Percentiles rank a stretch among this genome's conserved stretches.
Conservation (phyloP, 2,797 vertebrate genomes). For the Bovichtus diacanthus region DNA sequence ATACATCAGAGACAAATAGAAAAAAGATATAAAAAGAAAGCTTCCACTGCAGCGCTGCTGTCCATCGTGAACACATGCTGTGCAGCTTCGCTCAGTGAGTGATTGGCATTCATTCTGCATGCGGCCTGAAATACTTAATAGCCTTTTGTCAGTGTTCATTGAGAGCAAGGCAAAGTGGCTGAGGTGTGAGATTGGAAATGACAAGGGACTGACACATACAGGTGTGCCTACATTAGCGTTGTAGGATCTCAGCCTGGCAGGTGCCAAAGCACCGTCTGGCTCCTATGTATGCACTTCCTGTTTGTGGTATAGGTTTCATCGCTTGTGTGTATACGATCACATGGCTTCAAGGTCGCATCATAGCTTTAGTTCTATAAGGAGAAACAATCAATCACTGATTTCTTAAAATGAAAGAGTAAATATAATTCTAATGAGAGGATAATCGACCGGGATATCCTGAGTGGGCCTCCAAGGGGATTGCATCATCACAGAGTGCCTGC, state of each 20-base stretch:
- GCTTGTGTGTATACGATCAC: background rate
- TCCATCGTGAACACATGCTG: constrained; percentile 12
- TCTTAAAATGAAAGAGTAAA: constrained; percentile 52
- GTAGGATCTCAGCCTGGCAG: background rate
- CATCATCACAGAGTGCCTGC: constrained; percentile 75
- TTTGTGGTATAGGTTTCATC: background rate
- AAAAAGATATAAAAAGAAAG: constrained; percentile 1
- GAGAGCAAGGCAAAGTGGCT: background rate
- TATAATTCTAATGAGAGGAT: constrained; percentile 60
- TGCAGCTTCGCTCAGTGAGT: constrained; percentile 12
- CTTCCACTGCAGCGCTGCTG: constrained; percentile 5
- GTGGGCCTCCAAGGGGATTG: constrained; percentile 73
- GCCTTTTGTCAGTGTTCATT: constrained; percentile 21
- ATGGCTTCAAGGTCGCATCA: constrained; percentile 15
- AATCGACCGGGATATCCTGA: constrained; percentile 72
- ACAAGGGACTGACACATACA: constrained; percentile 6
- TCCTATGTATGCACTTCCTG: background rate
- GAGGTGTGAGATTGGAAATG: constrained; percentile 13
- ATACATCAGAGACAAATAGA: background rate
- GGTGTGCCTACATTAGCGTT: background rate
- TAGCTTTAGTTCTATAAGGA: background rate
- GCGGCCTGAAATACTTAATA: constrained; percentile 26
- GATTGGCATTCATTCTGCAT: constrained; percentile 23
- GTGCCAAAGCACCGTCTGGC: background rate
- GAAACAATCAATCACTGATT: constrained; percentile 40